A percentile compares a stretch with the other conserved stretches of the same genome.
phyloP scores from a whole-genome alignment of 2,113 vertebrate genomes.

The Lamprologus sp. region DNA sequence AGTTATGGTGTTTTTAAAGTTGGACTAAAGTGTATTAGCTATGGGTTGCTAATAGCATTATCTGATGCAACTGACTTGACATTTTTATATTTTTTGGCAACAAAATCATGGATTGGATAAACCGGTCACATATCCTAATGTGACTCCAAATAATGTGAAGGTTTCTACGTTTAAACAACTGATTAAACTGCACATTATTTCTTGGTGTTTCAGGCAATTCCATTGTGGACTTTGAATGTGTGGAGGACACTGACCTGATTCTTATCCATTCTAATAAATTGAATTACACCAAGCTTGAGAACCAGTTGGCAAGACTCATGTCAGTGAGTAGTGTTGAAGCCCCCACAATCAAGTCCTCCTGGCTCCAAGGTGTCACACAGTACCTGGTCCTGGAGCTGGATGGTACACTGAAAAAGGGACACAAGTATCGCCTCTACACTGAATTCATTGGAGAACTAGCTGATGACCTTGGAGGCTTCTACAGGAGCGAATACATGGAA shows the following conservation, averaged over 20 bases:
- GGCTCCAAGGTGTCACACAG: conserved; percentile 65
- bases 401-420: conserved; percentile 10
- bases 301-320: not conserved
- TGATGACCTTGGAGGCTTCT: conserved; percentile 85
- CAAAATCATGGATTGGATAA: not conserved
- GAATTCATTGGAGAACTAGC: conserved; percentile 79
- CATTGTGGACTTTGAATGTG: conserved; percentile 70
- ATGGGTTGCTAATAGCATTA: not conserved
- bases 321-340: rapidly evolving
- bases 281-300: conserved; percentile 54
- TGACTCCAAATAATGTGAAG: not conserved
- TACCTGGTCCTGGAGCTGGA: conserved; percentile 78
- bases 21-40: not conserved
- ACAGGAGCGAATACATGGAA: conserved; percentile 82
- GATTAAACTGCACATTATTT: not conserved
- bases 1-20: not conserved
- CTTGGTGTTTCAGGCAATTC: conserved; percentile 50
- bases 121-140: not conserved
- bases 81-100: not conserved
- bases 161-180: not conserved
- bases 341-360: conserved; percentile 26
- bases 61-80: not conserved
- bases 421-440: conserved; percentile 66
- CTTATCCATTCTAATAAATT: conserved; percentile 91
- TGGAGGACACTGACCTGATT: conserved; percentile 72